Evolutionary conservation across 2,113 vertebrate genomes (phyloP).

Genomic region (Tetrax tetrax): DNA sequence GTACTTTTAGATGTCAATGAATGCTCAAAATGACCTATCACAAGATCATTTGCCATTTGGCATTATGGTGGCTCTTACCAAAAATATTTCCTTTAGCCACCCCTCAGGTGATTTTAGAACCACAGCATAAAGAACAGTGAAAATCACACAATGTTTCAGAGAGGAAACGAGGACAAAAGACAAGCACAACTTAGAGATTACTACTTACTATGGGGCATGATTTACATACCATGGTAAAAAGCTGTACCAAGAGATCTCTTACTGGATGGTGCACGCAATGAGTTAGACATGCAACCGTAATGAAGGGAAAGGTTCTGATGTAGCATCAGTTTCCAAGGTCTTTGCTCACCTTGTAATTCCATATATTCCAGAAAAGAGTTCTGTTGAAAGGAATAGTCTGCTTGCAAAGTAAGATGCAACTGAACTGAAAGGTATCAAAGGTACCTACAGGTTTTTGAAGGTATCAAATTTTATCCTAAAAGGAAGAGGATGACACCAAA

Average conservation of each 20-base stretch:
- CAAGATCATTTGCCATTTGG: neutral
- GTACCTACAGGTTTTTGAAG: neutral
- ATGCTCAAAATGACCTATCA: neutral
- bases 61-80: neutral
- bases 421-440: neutral
- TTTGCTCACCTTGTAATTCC: neutral
- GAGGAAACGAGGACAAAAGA: neutral
- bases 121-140: neutral
- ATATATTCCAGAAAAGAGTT: neutral
- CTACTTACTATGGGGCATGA: neutral
- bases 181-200: neutral
- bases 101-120: neutral
- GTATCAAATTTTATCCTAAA: neutral
- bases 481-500: neutral
- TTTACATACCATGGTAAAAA: neutral
- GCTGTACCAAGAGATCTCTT: neutral
- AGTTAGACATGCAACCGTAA: neutral
- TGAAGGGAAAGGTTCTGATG: neutral
- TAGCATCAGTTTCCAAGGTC: neutral
- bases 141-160: neutral
- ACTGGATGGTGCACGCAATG: neutral
- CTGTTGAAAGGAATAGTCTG: neutral
- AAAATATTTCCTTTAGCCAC: neutral
- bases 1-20: neutral
- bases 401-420: neutral